Conservation (phyloP, 2,888 invertebrate species). For the Machimus atricapillus region DNA sequence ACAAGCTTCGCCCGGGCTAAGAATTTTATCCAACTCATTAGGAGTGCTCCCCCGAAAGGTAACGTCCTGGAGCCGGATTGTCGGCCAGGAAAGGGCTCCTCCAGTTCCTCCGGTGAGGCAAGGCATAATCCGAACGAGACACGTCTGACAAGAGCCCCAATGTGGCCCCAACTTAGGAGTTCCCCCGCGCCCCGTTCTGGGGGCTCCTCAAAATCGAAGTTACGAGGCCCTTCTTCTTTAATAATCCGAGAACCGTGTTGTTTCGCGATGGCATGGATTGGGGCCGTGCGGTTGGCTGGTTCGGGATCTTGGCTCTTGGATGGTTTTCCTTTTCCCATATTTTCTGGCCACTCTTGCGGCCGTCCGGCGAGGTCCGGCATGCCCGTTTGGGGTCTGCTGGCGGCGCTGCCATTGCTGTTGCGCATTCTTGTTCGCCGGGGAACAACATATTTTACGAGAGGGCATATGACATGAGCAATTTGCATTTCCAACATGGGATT, state of each 20-base stretch:
- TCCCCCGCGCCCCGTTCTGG: neutral
- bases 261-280: slow-evolving; percentile 21
- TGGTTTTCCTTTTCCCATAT: slow-evolving; percentile 31
- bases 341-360: neutral
- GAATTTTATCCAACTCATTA: slow-evolving; percentile 29
- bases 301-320: neutral
- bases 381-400: neutral
- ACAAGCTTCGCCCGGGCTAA: neutral
- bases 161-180: neutral
- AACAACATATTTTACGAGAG: slow-evolving; percentile 37
- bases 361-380: neutral
- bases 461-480: slow-evolving; percentile 60
- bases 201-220: slow-evolving; percentile 7
- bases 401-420: slow-evolving; percentile 35
- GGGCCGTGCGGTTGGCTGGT: slow-evolving; percentile 25
- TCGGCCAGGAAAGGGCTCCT: neutral
- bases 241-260: slow-evolving; percentile 26
- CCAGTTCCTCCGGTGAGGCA: neutral
- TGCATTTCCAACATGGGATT: slow-evolving; percentile 61
- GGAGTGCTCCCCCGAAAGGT: neutral
- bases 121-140: slow-evolving; percentile 4
- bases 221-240: slow-evolving; percentile 31
- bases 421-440: slow-evolving; percentile 38
- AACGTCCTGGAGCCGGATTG: neutral
- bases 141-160: slow-evolving; percentile 14